These are phyloP conservation scores for Dasypogon diadema DNA, from an alignment of 2,888 invertebrate species.

Conservation along the genomic window DNA sequence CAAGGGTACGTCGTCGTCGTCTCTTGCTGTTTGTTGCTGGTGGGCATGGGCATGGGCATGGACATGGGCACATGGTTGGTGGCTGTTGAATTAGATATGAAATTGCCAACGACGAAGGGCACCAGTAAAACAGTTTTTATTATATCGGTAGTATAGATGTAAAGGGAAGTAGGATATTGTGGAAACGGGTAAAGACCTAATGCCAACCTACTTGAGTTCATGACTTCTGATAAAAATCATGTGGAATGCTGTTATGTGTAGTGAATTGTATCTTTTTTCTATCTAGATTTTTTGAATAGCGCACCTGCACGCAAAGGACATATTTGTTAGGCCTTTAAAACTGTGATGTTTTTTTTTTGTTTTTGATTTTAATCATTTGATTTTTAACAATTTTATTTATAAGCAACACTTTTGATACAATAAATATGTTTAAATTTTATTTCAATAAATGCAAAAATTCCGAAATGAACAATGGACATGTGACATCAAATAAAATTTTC, in stretches of 20 bases:
- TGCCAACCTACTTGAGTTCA: conserved; percentile 16
- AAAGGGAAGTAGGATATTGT: conserved; percentile 18
- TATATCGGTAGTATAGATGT: conserved; percentile 2
- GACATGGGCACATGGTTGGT: not conserved
- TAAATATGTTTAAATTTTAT: too few relatives aligned
- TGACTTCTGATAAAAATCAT: conserved; percentile 14
- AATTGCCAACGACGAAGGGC: conserved; percentile 24
- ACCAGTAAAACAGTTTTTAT: conserved; percentile 39
- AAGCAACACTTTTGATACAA: too few relatives aligned
- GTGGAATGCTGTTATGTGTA: not conserved
- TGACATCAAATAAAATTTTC: too few relatives aligned
- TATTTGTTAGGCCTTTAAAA: too few relatives aligned
- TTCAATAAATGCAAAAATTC: too few relatives aligned
- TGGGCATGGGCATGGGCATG: not conserved
- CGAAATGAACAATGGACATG: too few relatives aligned
- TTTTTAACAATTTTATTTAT: too few relatives aligned
- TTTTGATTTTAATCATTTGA: too few relatives aligned
- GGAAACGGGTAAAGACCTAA: conserved; percentile 7
- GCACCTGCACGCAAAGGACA: too few relatives aligned
- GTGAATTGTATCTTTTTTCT: too few relatives aligned
- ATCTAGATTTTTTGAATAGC: too few relatives aligned
- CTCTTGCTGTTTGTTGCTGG: not conserved
- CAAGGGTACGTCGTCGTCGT: conserved; percentile 27
- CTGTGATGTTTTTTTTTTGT: too few relatives aligned
- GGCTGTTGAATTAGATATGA: conserved; percentile 44